Conservation (phyloP, 2,888 invertebrate genomes). For the Maniola hyperantus region DNA sequence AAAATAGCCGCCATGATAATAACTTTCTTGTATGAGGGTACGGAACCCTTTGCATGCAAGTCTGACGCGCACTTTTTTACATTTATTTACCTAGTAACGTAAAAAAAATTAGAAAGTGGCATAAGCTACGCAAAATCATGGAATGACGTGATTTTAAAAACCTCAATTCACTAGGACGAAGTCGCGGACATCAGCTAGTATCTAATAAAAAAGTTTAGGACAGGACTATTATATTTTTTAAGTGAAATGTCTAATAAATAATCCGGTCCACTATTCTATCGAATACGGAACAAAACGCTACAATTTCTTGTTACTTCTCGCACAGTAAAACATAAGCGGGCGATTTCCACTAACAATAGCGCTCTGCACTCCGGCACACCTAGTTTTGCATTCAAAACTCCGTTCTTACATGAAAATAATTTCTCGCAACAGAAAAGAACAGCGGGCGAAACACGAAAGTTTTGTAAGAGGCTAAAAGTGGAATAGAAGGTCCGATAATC, state of each 20-base stretch:
- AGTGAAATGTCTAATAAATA: too few species aligned
- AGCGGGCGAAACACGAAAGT: conserved; percentile 31
- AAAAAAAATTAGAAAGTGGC: too few species aligned
- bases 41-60: too few species aligned
- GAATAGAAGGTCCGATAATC: conserved; percentile 50
- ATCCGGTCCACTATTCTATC: conserved; percentile 11
- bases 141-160: too few species aligned
- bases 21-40: too few species aligned
- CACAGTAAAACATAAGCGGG: conserved; percentile 48
- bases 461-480: conserved; percentile 48
- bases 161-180: too few species aligned
- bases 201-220: too few species aligned
- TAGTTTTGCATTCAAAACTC: conserved; percentile 36
- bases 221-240: too few species aligned
- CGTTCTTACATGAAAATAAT: conserved; percentile 33
- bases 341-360: conserved; percentile 49
- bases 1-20: too few species aligned
- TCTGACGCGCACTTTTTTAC: too few species aligned
- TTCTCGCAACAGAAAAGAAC: conserved; percentile 31
- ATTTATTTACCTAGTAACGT: too few species aligned
- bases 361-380: conserved; percentile 25
- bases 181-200: too few species aligned
- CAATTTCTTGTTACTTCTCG: conserved; percentile 38
- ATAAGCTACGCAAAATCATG: background rate
- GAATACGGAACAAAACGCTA: conserved; percentile 32